These are phyloP conservation scores for Seriola dumerili DNA, from an alignment of 2,113 vertebrate genomes.

Conservation along the genomic window DNA sequence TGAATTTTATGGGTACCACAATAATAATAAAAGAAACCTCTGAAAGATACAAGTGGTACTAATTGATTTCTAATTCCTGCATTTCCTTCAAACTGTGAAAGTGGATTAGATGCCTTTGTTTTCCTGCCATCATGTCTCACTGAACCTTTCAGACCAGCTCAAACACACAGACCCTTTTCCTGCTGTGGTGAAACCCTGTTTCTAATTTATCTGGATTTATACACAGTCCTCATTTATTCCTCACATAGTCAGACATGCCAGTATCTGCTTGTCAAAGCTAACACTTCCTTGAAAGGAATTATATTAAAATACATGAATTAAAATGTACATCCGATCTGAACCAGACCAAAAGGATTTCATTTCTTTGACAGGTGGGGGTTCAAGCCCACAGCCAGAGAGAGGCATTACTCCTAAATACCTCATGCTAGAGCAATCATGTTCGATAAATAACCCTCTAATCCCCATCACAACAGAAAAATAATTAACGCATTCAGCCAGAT, in stretches of 20 bases:
- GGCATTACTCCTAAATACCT: neutral
- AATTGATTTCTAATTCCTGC: neutral
- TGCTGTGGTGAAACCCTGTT: neutral
- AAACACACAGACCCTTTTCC: neutral
- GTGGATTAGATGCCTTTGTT: neutral
- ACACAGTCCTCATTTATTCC: neutral
- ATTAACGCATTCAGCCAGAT: slow-evolving; percentile 9
- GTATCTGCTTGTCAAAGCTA: neutral
- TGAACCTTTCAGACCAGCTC: neutral
- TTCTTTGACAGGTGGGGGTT: slow-evolving; percentile 1
- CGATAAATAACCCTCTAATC: slow-evolving; percentile 2
- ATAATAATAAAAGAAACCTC: no score
- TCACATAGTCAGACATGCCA: neutral
- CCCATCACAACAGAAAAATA: neutral
- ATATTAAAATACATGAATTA: neutral
- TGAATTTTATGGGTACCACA: no score
- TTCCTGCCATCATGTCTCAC: neutral
- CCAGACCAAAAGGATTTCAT: neutral
- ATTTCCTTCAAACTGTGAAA: neutral
- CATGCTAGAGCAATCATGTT: neutral
- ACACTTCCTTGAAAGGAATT: neutral
- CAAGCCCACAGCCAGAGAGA: neutral
- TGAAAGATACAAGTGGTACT: neutral
- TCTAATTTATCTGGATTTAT: neutral
- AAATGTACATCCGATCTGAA: neutral